These are phyloP conservation scores for Aphodius granarius DNA, from an alignment of 2,888 invertebrate genomes.

Conservation along the genomic window DNA sequence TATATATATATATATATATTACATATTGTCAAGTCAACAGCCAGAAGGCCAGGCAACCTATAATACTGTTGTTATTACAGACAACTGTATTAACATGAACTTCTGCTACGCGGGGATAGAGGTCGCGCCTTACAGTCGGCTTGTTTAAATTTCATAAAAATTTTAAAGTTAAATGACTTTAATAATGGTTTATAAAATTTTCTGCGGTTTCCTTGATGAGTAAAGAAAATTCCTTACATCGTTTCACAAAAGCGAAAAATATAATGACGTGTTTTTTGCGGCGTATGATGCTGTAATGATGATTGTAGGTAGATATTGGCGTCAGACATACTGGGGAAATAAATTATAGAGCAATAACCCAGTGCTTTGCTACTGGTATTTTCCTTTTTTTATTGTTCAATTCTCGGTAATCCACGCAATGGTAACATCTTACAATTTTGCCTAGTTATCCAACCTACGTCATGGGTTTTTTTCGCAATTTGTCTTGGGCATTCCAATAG, in stretches of 20 bases:
- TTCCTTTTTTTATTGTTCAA: no score
- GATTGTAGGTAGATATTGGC: background rate
- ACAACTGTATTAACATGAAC: background rate
- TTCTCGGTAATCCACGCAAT: background rate
- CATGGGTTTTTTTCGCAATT: background rate
- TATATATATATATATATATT: background rate
- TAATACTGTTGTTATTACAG: background rate
- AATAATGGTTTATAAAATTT: no score
- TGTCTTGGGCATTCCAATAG: background rate
- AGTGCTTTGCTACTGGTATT: background rate
- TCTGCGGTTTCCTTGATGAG: no score
- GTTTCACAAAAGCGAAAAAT: no score
- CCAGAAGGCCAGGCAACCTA: background rate
- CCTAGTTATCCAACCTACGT: background rate
- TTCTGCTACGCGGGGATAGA: background rate
- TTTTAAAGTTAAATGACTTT: no score
- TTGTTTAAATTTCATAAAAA: no score
- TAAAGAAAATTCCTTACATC: no score
- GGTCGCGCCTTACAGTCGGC: background rate
- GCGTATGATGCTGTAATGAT: background rate
- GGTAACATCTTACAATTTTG: background rate
- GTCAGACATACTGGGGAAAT: background rate
- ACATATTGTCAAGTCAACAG: background rate
- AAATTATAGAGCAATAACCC: background rate
- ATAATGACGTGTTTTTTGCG: background rate